Percentiles rank a stretch among this genome's conserved stretches.
Evolutionary conservation across 2,888 invertebrate genomes (phyloP).

Genomic region (Halictus ligatus): DNA sequence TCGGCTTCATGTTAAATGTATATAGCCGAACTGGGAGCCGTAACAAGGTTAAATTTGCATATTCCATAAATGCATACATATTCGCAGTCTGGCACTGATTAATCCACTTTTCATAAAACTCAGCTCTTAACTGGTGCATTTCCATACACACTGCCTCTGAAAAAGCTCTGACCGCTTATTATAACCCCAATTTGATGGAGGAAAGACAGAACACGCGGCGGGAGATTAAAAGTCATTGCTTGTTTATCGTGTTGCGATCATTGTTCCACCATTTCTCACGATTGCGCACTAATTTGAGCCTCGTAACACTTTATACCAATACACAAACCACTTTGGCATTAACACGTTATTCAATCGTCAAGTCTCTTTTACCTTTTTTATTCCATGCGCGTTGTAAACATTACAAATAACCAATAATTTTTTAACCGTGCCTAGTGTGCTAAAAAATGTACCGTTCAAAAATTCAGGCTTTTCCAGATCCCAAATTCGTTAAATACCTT

Average conservation of each 20-base stretch:
- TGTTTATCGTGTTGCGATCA: constrained; percentile 9
- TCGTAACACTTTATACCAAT: neutral
- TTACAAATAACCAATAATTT: too few relatives aligned
- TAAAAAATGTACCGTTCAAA: too few relatives aligned
- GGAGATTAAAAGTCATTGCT: constrained; percentile 9
- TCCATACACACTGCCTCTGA: constrained; percentile 3
- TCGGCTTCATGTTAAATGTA: neutral
- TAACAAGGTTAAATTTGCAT: constrained; percentile 25
- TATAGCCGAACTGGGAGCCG: constrained; percentile 4
- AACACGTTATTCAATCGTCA: too few relatives aligned
- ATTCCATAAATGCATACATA: constrained; percentile 7
- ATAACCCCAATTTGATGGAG: neutral
- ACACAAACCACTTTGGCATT: too few relatives aligned
- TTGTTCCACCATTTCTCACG: neutral
- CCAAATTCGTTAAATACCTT: too few relatives aligned
- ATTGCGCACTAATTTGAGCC: neutral
- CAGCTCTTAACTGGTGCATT: constrained; percentile 12
- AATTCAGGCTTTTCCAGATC: too few relatives aligned
- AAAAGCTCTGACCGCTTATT: constrained; percentile 3
- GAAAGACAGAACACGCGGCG: neutral
- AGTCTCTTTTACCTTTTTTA: too few relatives aligned
- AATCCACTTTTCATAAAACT: constrained; percentile 17
- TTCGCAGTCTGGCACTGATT: constrained; percentile 14
- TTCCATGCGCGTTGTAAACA: too few relatives aligned
- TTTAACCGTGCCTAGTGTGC: too few relatives aligned